A percentile compares a stretch with the other conserved stretches of the same genome.
phyloP scores from a whole-genome alignment of 2,888 invertebrate species.

The Andrena bicolor region DNA sequence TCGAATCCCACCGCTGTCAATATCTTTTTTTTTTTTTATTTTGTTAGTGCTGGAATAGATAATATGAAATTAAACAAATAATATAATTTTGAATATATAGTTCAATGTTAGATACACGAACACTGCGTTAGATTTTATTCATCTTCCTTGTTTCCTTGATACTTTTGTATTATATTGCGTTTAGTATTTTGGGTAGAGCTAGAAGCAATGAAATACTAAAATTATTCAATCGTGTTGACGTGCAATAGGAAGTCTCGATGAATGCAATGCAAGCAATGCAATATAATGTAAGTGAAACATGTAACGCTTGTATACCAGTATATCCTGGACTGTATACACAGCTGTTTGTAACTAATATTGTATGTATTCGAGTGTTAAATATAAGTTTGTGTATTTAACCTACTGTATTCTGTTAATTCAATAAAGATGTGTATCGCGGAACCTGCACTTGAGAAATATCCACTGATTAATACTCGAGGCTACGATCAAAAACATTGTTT shows the following conservation, averaged over 20 bases:
- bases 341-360: not conserved
- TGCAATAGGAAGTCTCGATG: not conserved
- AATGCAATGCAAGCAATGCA: slow-evolving; percentile 24
- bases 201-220: not conserved
- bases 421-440: not conserved
- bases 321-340: not conserved
- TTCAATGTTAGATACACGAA: not conserved
- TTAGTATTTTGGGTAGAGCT: not conserved
- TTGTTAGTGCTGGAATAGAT: too few relatives aligned
- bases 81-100: not conserved
- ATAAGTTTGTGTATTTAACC: not conserved
- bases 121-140: not conserved
- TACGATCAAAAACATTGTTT: slow-evolving; percentile 11
- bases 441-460: not conserved
- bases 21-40: slow-evolving; percentile 52
- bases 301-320: not conserved
- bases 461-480: too few relatives aligned
- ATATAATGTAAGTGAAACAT: not conserved
- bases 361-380: not conserved
- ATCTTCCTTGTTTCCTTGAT: not conserved
- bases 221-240: too few relatives aligned
- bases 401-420: not conserved
- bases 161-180: not conserved
- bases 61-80: too few relatives aligned
- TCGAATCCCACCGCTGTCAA: slow-evolving; percentile 88